Evolutionary conservation across 2,113 vertebrate species (phyloP), one percentile per base, ranked within the genome.

Genomic region (Lophura nycthemera): DNA sequence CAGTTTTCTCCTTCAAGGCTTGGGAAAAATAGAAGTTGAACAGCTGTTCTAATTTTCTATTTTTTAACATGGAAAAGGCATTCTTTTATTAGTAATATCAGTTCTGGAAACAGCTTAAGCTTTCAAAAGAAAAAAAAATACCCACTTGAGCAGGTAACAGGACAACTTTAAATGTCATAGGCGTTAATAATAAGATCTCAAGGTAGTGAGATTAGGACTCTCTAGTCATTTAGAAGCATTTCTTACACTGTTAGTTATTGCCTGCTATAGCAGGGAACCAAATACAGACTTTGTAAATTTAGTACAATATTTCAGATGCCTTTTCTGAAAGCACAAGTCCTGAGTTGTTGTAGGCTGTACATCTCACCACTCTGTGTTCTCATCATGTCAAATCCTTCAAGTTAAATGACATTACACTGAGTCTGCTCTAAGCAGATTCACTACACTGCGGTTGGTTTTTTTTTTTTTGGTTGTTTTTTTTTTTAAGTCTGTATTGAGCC

Each of bases 381-480:
- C 78, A 80, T 90, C 78, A 61, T 89, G 81, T 85, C 94, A 93
- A 89, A 94, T 91, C 82, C 77, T 95, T 94, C 95, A 92, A 93
- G 84, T 66, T 63, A 96, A 92, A 74, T 94, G 95, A 95, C 82
- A 91, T 91, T 94, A 80, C n/a, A 59, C 56, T 82, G 83, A 84
- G 86, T 61, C 87, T 92, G 78, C 64, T 52, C 66, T 92, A 83
- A 93, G 79, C 64, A 91, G 82, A 96, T 93, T 96, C 96, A 93
- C 86, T 89, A 84, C 63, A 29, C 74, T 89, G 70, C 81, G 94
- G 47, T 45, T 45, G 47, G 19, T 45, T 45, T 5, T 21, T 48
- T 48, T 36, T 36, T 36, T 36, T 36, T 36, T 48, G 21, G 9
- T 48, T 48, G 10, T 24, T 22, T 21, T 54, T 93, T 42, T 47